These are phyloP conservation scores for Solen grandis DNA, from an alignment of 1,140 invertebrate species.

Conservation along the genomic window DNA sequence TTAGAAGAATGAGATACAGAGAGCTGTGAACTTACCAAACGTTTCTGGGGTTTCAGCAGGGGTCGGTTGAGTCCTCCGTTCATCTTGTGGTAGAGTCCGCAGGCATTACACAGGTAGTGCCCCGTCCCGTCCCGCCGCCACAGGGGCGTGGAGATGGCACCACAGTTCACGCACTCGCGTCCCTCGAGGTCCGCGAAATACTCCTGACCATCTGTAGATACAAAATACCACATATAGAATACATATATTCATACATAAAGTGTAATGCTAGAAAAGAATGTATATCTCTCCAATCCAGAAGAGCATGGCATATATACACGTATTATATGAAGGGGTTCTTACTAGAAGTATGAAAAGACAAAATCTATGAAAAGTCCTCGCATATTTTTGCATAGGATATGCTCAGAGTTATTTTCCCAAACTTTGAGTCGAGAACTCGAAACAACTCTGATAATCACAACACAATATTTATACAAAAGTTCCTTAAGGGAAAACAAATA, in stretches of 20 bases:
- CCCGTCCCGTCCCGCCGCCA: conserved; percentile 75
- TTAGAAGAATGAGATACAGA: too few species aligned
- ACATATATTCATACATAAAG: not conserved
- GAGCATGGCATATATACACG: not conserved
- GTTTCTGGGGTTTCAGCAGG: conserved; percentile 96
- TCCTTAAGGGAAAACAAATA: too few species aligned
- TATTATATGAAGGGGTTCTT: not conserved
- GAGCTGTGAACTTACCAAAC: conserved; percentile 88
- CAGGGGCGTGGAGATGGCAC: conserved; percentile 72
- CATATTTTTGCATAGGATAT: too few species aligned
- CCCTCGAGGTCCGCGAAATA: conserved; percentile 60
- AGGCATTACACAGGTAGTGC: conserved; percentile 80
- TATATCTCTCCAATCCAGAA: not conserved
- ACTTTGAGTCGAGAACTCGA: too few species aligned
- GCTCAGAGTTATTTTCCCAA: too few species aligned
- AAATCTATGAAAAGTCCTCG: too few species aligned
- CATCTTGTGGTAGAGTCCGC: conserved; percentile 96
- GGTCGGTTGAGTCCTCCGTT: conserved; percentile 92
- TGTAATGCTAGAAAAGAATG: not conserved
- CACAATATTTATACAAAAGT: too few species aligned
- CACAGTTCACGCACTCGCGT: conserved; percentile 75
- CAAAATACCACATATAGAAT: conserved; percentile 3
- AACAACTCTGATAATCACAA: too few species aligned
- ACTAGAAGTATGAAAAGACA: not conserved
- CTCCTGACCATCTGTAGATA: conserved; percentile 50